Evolutionary conservation across 2,113 vertebrate genomes (phyloP), one percentile per base, ranked within the genome.

Genomic region (Odontophorus gujanensis): DNA sequence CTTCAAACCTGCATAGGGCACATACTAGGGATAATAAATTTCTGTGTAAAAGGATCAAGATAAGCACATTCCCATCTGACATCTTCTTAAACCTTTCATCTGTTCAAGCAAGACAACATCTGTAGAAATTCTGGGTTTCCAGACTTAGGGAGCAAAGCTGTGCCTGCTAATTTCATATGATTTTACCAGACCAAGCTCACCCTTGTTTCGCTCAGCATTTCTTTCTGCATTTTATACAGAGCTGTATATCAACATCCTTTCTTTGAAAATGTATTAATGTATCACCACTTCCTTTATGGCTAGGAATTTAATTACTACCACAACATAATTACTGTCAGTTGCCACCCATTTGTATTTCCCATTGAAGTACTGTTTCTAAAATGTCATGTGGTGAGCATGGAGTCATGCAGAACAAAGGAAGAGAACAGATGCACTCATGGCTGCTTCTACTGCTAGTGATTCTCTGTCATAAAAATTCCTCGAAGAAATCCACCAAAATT

Each of bases 321-420:
- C 81, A 90, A 91, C 82, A 63, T 83, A 95, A 95, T 94, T 91
- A 5, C 61, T 75, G 51, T 74, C 85, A 88, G 87, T 93, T 94
- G 72, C 87, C 6, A 0, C 68, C 63, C 75, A 47, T 87, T 95
- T 91, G 38, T 71, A 81, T 50, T 91, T 85, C 20, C 34, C 20
- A 59, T 32, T 82, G 91, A 93, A 87, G 75, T 57, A 20, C 4
- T 9, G 8, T 77, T 89, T 71, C 65, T 85, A 57, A 77, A 83
- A 66, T 15, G 8, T 47, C 68, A 17, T 77, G 63, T 55, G 55
- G 89, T 0, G 3, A 85, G 42, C 45, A 61, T 57, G 55, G 32
- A 85, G 21, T 81, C 50, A 28, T 63, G 45, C 16, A 59, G 91
- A 91, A 74, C 42, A 95, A 94, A 89, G 75, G 42, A 53, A 73